These are phyloP conservation scores for Gallinago paraguaiae DNA, from an alignment of 2,113 vertebrate species.

Conservation along the genomic window DNA sequence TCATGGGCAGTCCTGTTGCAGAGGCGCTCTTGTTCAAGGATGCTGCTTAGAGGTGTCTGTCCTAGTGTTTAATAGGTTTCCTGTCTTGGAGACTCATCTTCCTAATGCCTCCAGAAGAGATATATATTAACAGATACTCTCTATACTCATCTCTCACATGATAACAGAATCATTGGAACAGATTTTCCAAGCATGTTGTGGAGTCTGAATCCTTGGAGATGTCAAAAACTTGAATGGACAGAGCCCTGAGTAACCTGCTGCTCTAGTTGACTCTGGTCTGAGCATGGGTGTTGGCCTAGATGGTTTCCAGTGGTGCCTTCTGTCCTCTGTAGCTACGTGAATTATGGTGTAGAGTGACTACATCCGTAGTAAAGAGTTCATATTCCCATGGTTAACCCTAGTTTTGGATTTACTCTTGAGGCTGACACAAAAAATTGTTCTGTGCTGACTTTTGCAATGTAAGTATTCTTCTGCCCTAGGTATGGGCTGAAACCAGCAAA, in stretches of 20 bases:
- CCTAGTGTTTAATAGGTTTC: neutral
- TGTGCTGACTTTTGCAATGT: neutral
- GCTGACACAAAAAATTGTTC: neutral
- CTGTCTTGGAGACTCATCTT: neutral
- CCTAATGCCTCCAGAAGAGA: neutral
- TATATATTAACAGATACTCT: neutral
- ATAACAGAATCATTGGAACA: neutral
- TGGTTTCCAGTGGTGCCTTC: neutral
- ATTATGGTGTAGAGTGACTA: neutral
- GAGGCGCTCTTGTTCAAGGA: neutral
- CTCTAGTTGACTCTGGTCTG: neutral
- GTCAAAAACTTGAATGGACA: neutral
- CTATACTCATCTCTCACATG: neutral
- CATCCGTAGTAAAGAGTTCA: neutral
- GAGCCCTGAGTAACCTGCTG: neutral
- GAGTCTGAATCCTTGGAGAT: neutral
- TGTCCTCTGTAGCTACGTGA: neutral
- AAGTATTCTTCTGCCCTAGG: neutral
- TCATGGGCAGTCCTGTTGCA: neutral
- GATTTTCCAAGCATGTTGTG: neutral
- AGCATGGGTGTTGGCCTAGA: neutral
- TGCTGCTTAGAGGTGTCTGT: neutral
- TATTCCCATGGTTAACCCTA: neutral
- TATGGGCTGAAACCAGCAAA: neutral
- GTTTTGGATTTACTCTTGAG: neutral